Percentiles rank a stretch among this genome's conserved stretches.
phyloP scores from a whole-genome alignment of 2,113 vertebrate genomes.

The Oncorhynchus keta region DNA sequence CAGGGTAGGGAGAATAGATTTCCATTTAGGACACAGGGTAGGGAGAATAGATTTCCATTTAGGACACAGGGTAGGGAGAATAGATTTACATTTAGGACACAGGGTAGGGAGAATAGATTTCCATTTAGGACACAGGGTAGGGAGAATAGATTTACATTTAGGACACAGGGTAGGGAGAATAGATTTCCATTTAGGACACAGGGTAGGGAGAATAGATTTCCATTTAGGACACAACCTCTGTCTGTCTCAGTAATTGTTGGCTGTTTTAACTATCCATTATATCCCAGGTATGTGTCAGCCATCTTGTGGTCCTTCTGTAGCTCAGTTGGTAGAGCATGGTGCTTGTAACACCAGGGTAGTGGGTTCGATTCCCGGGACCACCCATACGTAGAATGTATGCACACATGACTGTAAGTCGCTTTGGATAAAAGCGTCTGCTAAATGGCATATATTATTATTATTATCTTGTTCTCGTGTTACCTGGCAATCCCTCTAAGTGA shows the following conservation, averaged over 20 bases:
- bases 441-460: too few species aligned
- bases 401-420: too few species aligned
- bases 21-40: too few species aligned
- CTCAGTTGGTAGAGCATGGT: too few species aligned
- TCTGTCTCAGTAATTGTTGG: conserved; percentile 36
- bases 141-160: background rate
- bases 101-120: background rate
- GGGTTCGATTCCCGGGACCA: too few species aligned
- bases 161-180: background rate
- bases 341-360: too few species aligned
- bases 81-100: background rate
- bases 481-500: conserved; percentile 58
- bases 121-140: too few species aligned
- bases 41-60: background rate
- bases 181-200: background rate
- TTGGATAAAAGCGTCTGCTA: too few species aligned
- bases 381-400: too few species aligned
- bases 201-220: background rate
- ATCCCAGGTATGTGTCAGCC: conserved; percentile 52
- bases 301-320: too few species aligned
- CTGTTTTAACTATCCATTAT: conserved; percentile 51
- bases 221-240: background rate
- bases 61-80: too few species aligned
- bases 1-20: background rate
- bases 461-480: conserved; percentile 68